phyloP scores from a whole-genome alignment of 2,113 vertebrate species.

The Apodemus speciosus region DNA sequence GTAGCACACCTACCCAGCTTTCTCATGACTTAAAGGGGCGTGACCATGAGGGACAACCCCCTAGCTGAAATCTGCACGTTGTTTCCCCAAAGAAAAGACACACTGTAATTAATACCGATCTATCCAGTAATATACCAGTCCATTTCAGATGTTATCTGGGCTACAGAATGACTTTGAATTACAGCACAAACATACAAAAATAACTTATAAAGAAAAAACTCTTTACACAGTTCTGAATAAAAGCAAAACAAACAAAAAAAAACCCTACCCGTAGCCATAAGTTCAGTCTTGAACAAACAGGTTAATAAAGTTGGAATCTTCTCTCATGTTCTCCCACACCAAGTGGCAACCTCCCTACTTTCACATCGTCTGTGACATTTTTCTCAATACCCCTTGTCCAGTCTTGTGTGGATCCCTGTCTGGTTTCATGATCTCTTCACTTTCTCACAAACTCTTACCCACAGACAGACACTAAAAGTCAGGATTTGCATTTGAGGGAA shows the following conservation, averaged over 20 bases:
- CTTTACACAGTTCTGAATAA: not conserved
- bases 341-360: too few relatives aligned
- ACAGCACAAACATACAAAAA: slow-evolving; percentile 27
- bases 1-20: not conserved
- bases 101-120: not conserved
- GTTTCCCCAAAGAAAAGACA: slow-evolving; percentile 12
- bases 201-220: slow-evolving; percentile 41
- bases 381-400: not conserved
- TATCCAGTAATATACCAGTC: not conserved
- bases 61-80: not conserved
- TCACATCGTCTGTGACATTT: not conserved
- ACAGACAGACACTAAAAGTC: not conserved
- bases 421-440: not conserved
- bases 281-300: not conserved
- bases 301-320: not conserved
- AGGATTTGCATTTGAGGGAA: not conserved
- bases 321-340: not conserved
- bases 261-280: not conserved
- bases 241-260: too few relatives aligned
- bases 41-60: not conserved
- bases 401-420: not conserved
- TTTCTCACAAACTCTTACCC: not conserved
- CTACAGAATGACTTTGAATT: slow-evolving; percentile 4
- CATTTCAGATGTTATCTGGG: not conserved
- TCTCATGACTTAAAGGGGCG: not conserved